Percentiles rank a stretch among this genome's conserved stretches.
These are phyloP conservation scores for Carcinoscorpius rotundicauda DNA, from an alignment of 1,140 invertebrate species.

Conservation along the genomic window DNA sequence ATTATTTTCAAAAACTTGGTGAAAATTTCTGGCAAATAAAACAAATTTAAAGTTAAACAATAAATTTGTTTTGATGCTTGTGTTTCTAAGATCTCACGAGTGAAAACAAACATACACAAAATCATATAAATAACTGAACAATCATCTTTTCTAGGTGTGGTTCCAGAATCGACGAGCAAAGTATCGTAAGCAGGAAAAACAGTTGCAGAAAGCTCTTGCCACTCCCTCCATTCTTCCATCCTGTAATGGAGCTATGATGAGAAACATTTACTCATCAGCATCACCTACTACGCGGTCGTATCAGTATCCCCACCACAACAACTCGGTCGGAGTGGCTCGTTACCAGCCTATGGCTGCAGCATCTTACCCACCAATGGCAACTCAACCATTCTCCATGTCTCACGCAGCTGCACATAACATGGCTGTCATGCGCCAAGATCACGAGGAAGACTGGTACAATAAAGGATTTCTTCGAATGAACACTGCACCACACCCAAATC, in stretches of 20 bases:
- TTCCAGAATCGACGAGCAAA: constrained; percentile 92
- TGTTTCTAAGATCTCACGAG: too few species aligned
- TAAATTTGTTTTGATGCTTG: too few species aligned
- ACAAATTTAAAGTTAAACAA: too few species aligned
- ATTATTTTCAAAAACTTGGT: too few species aligned
- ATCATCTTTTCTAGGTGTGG: constrained; percentile 55
- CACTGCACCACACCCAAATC: constrained; percentile 75
- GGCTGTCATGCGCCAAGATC: constrained; percentile 69
- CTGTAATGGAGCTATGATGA: constrained; percentile 93
- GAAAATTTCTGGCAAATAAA: too few species aligned
- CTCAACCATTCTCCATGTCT: constrained; percentile 87
- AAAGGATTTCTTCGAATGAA: constrained; percentile 96
- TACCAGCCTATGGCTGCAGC: constrained; percentile 86
- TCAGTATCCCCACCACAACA: constrained; percentile 80
- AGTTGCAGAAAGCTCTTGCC: constrained; percentile 68
- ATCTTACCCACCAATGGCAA: constrained; percentile 75
- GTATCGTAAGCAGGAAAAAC: constrained; percentile 90
- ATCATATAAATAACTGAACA: too few species aligned
- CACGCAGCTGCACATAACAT: constrained; percentile 65
- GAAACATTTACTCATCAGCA: constrained; percentile 78
- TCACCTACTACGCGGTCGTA: constrained; percentile 39
- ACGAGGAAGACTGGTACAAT: constrained; percentile 98
- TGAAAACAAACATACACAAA: too few species aligned
- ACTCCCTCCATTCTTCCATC: constrained; percentile 61
- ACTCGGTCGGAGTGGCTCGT: constrained; percentile 59